These are phyloP conservation scores for Hydrotaea cyrtoneurina DNA, from an alignment of 2,888 invertebrate genomes.

Conservation along the genomic window DNA sequence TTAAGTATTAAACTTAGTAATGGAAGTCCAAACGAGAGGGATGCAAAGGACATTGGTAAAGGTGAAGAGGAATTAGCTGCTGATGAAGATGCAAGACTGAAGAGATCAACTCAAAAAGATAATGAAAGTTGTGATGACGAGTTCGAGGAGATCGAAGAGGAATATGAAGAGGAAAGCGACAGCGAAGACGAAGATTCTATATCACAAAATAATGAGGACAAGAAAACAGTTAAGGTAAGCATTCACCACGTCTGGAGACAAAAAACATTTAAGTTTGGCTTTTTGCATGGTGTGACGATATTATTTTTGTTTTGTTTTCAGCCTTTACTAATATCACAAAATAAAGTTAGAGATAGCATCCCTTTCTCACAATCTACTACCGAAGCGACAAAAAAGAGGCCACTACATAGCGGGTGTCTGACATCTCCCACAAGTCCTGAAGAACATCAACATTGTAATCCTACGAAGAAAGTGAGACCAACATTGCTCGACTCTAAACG, in stretches of 20 bases:
- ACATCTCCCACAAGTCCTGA: slow-evolving; percentile 64
- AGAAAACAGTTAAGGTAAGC: slow-evolving; percentile 74
- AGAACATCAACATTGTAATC: slow-evolving; percentile 29
- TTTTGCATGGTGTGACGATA: no score
- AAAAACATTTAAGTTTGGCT: no score
- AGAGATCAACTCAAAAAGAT: neutral
- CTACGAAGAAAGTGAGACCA: slow-evolving; percentile 75
- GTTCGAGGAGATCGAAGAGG: slow-evolving; percentile 69
- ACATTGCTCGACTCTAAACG: slow-evolving; percentile 77
- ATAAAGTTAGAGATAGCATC: slow-evolving; percentile 70
- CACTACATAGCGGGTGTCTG: slow-evolving; percentile 71
- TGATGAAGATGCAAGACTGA: slow-evolving; percentile 60
- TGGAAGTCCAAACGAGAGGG: slow-evolving; percentile 48
- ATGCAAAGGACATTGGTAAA: slow-evolving; percentile 55
- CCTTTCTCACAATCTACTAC: slow-evolving; percentile 60
- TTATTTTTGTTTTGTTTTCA: no score
- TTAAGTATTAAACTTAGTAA: slow-evolving; percentile 77
- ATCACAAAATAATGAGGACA: slow-evolving; percentile 54
- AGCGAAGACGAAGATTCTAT: slow-evolving; percentile 66
- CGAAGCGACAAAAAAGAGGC: slow-evolving; percentile 72
- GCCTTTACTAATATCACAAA: slow-evolving; percentile 77
- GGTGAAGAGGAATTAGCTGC: slow-evolving; percentile 68
- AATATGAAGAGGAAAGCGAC: slow-evolving; percentile 70
- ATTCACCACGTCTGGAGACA: neutral
- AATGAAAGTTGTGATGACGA: slow-evolving; percentile 58